A percentile compares a stretch with the other conserved stretches of the same genome.
Evolutionary conservation across 2,113 vertebrate species (phyloP).

Genomic region (Capreolus pygargus): DNA sequence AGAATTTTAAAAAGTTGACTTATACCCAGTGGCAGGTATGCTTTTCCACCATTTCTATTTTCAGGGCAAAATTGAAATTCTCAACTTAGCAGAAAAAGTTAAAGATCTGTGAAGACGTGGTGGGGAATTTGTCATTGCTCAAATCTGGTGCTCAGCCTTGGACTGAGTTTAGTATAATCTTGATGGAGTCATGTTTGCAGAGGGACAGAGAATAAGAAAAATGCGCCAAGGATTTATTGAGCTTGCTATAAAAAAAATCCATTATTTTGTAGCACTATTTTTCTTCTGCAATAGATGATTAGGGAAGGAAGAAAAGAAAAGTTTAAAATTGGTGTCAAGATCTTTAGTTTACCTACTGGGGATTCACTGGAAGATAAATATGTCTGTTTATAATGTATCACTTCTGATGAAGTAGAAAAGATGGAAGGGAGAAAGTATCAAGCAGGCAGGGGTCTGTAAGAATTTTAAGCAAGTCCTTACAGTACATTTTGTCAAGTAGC

Average conservation of each 20-base stretch:
- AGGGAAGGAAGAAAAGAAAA: constrained; percentile 30
- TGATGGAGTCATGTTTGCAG: constrained; percentile 21
- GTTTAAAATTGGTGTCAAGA: constrained; percentile 58
- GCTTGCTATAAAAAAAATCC: not conserved
- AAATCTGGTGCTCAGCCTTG: constrained; percentile 40
- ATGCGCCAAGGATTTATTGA: not conserved
- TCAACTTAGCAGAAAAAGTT: not conserved
- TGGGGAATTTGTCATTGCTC: constrained; percentile 30
- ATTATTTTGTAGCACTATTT: constrained; percentile 43
- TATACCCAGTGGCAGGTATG: not conserved
- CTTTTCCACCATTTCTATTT: not conserved
- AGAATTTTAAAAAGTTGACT: not conserved
- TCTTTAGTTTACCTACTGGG: constrained; percentile 44
- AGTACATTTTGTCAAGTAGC: not conserved
- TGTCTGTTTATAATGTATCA: constrained; percentile 18
- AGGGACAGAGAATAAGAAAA: constrained; percentile 26
- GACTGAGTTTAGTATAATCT: constrained; percentile 58
- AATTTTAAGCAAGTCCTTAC: not conserved
- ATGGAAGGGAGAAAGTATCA: not conserved
- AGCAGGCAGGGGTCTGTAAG: not conserved
- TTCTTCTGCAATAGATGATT: constrained; percentile 67
- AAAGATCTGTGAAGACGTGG: not conserved
- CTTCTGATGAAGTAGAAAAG: constrained; percentile 32
- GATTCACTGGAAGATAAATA: constrained; percentile 61
- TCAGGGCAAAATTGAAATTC: not conserved